These are phyloP conservation scores for Ooceraea biroi DNA, from an alignment of 1,140 invertebrate genomes.

Conservation along the genomic window DNA sequence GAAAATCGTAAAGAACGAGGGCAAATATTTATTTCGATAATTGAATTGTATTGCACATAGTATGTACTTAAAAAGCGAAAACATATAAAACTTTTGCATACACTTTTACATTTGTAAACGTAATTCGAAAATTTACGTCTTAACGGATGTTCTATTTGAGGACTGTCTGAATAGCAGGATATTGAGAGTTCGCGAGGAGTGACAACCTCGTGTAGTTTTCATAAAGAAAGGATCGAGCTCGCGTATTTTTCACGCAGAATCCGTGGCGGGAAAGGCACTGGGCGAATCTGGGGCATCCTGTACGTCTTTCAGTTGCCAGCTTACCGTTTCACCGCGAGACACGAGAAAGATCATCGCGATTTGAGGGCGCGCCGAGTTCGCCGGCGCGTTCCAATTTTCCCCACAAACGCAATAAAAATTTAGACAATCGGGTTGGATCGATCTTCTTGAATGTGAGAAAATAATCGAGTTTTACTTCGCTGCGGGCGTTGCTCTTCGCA, in stretches of 20 bases:
- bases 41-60: no score
- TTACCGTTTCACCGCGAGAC: conserved; percentile 16
- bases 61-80: no score
- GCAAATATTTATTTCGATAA: no score
- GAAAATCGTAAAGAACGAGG: no score
- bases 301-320: conserved; percentile 29
- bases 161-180: conserved; percentile 27
- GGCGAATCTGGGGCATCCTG: conserved; percentile 16
- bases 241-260: conserved; percentile 34
- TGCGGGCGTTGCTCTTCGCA: conserved; percentile 40
- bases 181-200: conserved; percentile 37
- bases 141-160: conserved; percentile 1
- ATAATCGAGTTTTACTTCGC: conserved; percentile 52
- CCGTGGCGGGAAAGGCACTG: conserved; percentile 15
- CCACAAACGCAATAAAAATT: conserved; percentile 53
- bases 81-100: no score
- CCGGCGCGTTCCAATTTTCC: conserved; percentile 31
- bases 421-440: conserved; percentile 46
- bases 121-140: no score
- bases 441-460: conserved; percentile 42
- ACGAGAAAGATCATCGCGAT: conserved; percentile 32
- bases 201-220: conserved; percentile 25
- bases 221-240: not conserved
- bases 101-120: no score
- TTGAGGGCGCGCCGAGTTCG: not conserved